phyloP scores from a whole-genome alignment of 1,140 invertebrate species.

The Drosophila kohkoa region DNA sequence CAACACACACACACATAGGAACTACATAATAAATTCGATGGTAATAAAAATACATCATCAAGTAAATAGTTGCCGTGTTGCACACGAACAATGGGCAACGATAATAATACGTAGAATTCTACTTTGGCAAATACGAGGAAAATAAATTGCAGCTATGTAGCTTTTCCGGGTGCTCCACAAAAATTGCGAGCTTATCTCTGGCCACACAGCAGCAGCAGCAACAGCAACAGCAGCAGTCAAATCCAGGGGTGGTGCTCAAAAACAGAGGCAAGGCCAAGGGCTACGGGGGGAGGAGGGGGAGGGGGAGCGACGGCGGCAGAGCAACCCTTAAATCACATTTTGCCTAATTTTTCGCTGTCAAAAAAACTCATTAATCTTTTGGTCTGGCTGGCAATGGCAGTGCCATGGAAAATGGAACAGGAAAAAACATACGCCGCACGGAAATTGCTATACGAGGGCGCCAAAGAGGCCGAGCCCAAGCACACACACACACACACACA shows the following conservation, averaged over 20 bases:
- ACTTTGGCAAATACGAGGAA: conserved; percentile 68
- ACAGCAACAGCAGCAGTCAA: conserved; percentile 31
- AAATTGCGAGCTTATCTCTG: conserved; percentile 67
- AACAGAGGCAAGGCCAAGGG: neutral
- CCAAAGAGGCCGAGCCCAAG: conserved; percentile 37
- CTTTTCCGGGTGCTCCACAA: conserved; percentile 50
- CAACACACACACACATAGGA: neutral
- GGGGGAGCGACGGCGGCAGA: conserved; percentile 26
- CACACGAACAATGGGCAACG: conserved; percentile 43
- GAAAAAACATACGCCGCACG: conserved; percentile 76
- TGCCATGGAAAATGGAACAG: conserved; percentile 76
- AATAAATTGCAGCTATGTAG: conserved; percentile 70
- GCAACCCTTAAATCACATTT: conserved; percentile 83
- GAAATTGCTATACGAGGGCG: conserved; percentile 75
- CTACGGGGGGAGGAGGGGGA: neutral
- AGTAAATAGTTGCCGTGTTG: conserved; percentile 78
- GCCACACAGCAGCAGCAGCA: conserved; percentile 52
- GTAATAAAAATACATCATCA: conserved; percentile 81
- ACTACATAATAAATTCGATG: conserved; percentile 70
- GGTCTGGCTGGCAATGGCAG: conserved; percentile 72
- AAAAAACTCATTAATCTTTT: conserved; percentile 82
- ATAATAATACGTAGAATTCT: conserved; percentile 40
- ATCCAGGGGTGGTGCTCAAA: conserved; percentile 30
- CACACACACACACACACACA: conserved; percentile 49
- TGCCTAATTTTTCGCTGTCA: conserved; percentile 83